A percentile compares a stretch with the other conserved stretches of the same genome.
These are phyloP conservation scores for Saturnia pavonia DNA, from an alignment of 2,888 invertebrate genomes.

Conservation along the genomic window DNA sequence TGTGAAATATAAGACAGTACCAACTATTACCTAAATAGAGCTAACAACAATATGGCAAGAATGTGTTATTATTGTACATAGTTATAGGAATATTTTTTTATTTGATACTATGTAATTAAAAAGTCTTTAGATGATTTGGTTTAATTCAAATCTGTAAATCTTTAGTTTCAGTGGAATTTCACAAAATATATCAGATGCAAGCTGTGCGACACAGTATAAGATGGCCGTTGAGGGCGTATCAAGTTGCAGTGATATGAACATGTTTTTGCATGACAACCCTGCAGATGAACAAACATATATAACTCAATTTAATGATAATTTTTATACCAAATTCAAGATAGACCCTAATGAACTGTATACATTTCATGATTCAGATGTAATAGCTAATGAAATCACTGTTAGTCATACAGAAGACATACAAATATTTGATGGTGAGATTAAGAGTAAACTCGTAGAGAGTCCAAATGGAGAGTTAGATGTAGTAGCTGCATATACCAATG, in stretches of 20 bases:
- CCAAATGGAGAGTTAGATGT: slow-evolving; percentile 62
- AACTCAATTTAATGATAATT: slow-evolving; percentile 71
- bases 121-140: neutral
- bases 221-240: slow-evolving; percentile 75
- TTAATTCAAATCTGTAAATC: neutral
- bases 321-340: slow-evolving; percentile 77
- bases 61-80: too few relatives aligned
- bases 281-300: slow-evolving; percentile 72
- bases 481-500: slow-evolving; percentile 59
- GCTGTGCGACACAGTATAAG: slow-evolving; percentile 78
- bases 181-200: slow-evolving; percentile 77
- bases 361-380: slow-evolving; percentile 77
- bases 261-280: slow-evolving; percentile 71
- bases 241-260: slow-evolving; percentile 70
- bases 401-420: slow-evolving; percentile 75
- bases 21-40: neutral
- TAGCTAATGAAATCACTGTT: slow-evolving; percentile 75
- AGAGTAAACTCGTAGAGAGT: slow-evolving; percentile 57
- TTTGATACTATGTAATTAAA: neutral
- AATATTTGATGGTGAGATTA: slow-evolving; percentile 64
- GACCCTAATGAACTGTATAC: slow-evolving; percentile 78
- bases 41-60: neutral
- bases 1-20: neutral
- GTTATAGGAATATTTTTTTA: too few relatives aligned
- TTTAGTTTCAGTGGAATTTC: slow-evolving; percentile 76